Percentiles rank a stretch among this genome's conserved stretches.
phyloP scores from a whole-genome alignment of 2,888 invertebrate genomes.

The Oegoconia quadripuncta region DNA sequence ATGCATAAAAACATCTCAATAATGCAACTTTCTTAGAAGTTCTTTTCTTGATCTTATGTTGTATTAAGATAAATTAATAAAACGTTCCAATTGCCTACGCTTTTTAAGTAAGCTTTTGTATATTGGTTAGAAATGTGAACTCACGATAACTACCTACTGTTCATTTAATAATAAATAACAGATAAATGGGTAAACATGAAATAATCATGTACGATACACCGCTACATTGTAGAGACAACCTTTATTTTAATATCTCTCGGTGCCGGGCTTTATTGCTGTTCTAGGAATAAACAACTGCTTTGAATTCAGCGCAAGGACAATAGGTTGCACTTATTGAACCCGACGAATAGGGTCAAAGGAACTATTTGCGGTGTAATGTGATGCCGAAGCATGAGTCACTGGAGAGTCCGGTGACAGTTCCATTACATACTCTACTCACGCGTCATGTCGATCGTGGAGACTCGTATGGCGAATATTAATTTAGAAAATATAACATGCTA shows the following conservation, averaged over 20 bases:
- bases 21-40: no score
- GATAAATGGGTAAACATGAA: no score
- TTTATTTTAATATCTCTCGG: slow-evolving; percentile 18
- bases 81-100: no score
- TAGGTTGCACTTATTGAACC: slow-evolving; percentile 57
- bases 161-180: no score
- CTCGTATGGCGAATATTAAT: slow-evolving; percentile 51
- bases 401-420: slow-evolving; percentile 60
- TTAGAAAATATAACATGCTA: neutral
- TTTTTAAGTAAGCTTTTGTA: no score
- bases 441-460: slow-evolving; percentile 50
- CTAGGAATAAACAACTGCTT: slow-evolving; percentile 51
- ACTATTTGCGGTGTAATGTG: slow-evolving; percentile 56
- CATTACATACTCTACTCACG: slow-evolving; percentile 59
- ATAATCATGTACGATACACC: no score
- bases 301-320: slow-evolving; percentile 69
- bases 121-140: no score
- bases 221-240: slow-evolving; percentile 4
- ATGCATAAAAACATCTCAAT: no score
- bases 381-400: slow-evolving; percentile 63
- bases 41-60: no score
- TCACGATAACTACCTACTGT: no score
- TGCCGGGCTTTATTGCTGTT: slow-evolving; percentile 46
- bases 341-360: slow-evolving; percentile 69
- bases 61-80: no score